phyloP scores from a whole-genome alignment of 2,888 invertebrate species.

The Xanthia icteritia region DNA sequence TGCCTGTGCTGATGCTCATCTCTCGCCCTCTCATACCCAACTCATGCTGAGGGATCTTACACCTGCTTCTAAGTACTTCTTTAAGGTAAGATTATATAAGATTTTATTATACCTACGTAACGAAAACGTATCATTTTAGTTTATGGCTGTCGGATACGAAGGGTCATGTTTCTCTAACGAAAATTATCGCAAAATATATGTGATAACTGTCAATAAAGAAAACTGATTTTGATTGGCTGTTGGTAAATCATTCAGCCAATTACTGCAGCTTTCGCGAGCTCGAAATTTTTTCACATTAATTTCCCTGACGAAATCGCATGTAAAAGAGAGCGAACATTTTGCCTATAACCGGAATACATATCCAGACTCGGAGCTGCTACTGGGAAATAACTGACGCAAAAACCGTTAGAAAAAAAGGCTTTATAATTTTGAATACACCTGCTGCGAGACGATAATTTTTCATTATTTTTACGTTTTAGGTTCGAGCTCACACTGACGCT shows the following conservation, averaged over 20 bases:
- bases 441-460: background rate
- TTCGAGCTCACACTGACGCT: conserved; percentile 94
- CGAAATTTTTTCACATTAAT: background rate
- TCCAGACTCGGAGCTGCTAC: background rate
- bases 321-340: background rate
- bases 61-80: conserved; percentile 92
- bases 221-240: background rate
- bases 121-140: background rate
- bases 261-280: background rate
- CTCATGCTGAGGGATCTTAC: conserved; percentile 90
- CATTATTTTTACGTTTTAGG: conserved; percentile 83
- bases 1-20: conserved; percentile 88
- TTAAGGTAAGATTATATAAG: conserved; percentile 87
- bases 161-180: too few species aligned
- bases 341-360: background rate
- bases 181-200: background rate
- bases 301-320: background rate
- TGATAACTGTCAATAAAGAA: background rate
- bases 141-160: background rate
- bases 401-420: too few species aligned
- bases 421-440: background rate
- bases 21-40: conserved; percentile 89
- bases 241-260: background rate
- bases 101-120: too few species aligned
- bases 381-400: background rate